Evolutionary conservation across 2,797 vertebrate species (phyloP), one percentile per base, ranked within the genome.

Genomic region (Sus cebifrons): DNA sequence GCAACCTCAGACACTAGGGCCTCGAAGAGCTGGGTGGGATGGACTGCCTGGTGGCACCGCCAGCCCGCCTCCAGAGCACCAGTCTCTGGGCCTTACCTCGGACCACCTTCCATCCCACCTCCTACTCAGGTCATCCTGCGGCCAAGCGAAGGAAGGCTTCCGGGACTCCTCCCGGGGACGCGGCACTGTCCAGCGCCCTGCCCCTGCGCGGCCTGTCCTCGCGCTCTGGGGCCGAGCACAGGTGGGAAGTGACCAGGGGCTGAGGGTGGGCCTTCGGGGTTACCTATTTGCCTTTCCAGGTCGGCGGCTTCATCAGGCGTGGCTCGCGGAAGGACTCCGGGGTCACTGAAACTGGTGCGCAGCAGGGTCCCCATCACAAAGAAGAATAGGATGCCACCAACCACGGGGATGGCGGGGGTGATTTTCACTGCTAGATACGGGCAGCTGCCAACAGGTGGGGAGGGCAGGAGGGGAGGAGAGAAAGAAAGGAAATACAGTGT

Each of bases 241-340:
- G 29, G 95, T 0, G 56, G 97, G 94, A 97, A 97, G 93, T 89
- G 93, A 96, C 94, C 0, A 2, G 92, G 96, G 96, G 97, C 97
- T 77, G 97, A 58, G 71, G 95, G 98, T 96, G 97, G 97, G 98
- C 97, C 97, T 98, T 96, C 97, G 2, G 77, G 75, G 98, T 99
- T 99, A 99, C 99, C 99, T 99, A 99, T 99, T 99, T 99, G 99
- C 98, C 99, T 99, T 98, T 99, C 99, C 98, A 99, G 98, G 98
- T 99, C 99, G 18, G 99, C 99, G 36, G 99, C 99, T 98, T 99
- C 99, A 83, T 99, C 99, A 17, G 99, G 98, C 6, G 99, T 99
- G 98, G 99, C 99, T 36, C 99, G 98, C 44, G 99, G 99, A 95
- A 99, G 99, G 97, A 99, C 99, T 77, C 99, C 99, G 2, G 99